Evolutionary conservation across 2,888 invertebrate species (phyloP), one percentile per base, ranked within the genome.

Genomic region (Chalcis sispes): DNA sequence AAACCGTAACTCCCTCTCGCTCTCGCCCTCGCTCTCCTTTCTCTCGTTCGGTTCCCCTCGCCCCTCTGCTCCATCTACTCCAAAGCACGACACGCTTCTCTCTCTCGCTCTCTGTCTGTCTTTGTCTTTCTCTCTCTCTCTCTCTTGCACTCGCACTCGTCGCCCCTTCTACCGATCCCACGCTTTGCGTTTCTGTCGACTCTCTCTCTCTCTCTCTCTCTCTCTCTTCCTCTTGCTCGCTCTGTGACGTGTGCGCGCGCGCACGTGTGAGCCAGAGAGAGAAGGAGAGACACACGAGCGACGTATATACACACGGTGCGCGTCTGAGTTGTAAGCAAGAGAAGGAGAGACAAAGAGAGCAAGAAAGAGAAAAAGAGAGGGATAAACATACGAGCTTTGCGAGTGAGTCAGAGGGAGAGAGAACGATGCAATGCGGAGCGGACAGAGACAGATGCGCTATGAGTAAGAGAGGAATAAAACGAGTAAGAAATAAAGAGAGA

Each of bases 191-290:
- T 71, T 72, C n/a, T n/a, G n/a, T n/a, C n/a, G n/a, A n/a, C n/a
- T n/a, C 52, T 46, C 65, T 65, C 66, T 73, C 70, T 69, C 79
- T 75, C 69, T 70, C 80, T 71, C 78, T 73, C 72, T 40, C 27
- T 36, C 36, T 36, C 36, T 36, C 36, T 36, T 36, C 4, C 67
- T 58, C 29, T 59, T 36, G 10, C 36, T 27, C 15, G 50, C 50
- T 40, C 29, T 42, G 65, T 32, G 25, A 58, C 67, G 62, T 56
- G 75, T 75, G 79, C 48, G 73, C 72, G 79, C 79, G 75, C 75
- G 79, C 67, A 77, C 78, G 78, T 69, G 72, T 20, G 56, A 58
- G 36, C 18, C n/a, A 42, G 61, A 32, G 59, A 48, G 62, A 65
- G 56, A 15, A 25, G 32, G 25, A n/a, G n/a, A n/a, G n/a, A n/a